Evolutionary conservation across 2,888 invertebrate genomes (phyloP), one percentile per base, ranked within the genome.

Genomic region (Petrolisthes cinctipes): DNA sequence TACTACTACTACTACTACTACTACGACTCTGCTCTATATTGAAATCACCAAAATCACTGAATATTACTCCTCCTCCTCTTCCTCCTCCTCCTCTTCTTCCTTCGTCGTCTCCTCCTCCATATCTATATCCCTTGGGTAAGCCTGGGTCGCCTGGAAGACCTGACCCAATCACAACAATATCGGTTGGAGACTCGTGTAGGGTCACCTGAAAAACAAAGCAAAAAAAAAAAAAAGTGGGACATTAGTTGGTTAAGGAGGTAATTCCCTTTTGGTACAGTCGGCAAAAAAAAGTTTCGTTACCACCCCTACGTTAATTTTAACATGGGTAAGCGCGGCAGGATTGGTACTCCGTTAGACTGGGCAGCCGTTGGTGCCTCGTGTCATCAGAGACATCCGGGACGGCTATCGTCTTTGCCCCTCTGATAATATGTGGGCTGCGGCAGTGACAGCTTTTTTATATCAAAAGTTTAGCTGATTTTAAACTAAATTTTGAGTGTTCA

Each of bases 151-250:
- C 85, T 37, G 85, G 56, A 7, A 71, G 37, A 17, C 85, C 85
- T 4, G 89, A 84, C 0, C 89, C 89, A 23, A 85, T 57, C 4
- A 86, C 90, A 14, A 81, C 80, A 66, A 90, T 81, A 71, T 90
- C 88, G 37, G 86, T 88, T 5, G 86, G 90, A 37, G 82, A 80
- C 57, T 90, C 88, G n/a, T 88, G 86, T 5, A 86, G 68, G 5
- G 86, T 86, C 4, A 90, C 88, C 90, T 90, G 86, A 23, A 53
- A 54, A 53, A 79, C 6, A 53, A 11, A 53, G 17, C 51, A 53
- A 79, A 20, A 73, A 1, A 23, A 7, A 78, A 3, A 78, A 14
- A 53, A 14, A 53, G 78, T 9, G 37, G 51, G 54, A 3, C n/a
- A n/a, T n/a, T 11, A 78, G 54, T n/a, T 53, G 37, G 4, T 78